Percentiles rank a stretch among this genome's conserved stretches.
Evolutionary conservation across 2,888 invertebrate species (phyloP).

Genomic region (Spilosoma lubricipeda): DNA sequence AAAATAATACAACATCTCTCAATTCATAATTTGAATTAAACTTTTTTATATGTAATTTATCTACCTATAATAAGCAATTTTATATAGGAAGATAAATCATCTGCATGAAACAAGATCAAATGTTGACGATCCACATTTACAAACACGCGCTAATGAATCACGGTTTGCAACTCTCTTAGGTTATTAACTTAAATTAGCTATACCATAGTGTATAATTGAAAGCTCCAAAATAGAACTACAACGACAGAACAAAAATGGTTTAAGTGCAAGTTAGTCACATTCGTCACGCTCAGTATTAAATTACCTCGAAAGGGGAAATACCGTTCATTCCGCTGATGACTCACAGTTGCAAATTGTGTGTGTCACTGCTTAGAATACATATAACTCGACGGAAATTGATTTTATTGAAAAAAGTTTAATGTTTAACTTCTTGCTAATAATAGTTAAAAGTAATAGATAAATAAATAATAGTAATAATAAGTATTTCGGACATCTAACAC

Average conservation of each 20-base stretch:
- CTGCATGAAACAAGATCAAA: neutral
- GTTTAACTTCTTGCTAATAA: neutral
- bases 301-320: conserved; percentile 12
- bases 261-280: conserved; percentile 8
- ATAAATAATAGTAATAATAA: too few species aligned
- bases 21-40: too few species aligned
- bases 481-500: too few species aligned
- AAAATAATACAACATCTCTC: too few species aligned
- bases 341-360: conserved; percentile 11
- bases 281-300: neutral
- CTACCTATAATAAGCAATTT: too few species aligned
- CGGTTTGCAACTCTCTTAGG: neutral
- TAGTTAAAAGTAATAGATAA: neutral
- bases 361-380: conserved; percentile 2
- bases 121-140: neutral
- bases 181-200: neutral
- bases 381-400: neutral
- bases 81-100: too few species aligned
- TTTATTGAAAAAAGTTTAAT: neutral
- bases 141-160: neutral
- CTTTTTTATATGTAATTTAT: too few species aligned
- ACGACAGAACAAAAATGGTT: conserved; percentile 4
- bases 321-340: conserved; percentile 13
- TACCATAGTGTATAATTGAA: neutral
- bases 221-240: neutral